Base-by-base conservation (phyloP, 1,140 invertebrate species). In the Lepidurus couesii region DNA sequence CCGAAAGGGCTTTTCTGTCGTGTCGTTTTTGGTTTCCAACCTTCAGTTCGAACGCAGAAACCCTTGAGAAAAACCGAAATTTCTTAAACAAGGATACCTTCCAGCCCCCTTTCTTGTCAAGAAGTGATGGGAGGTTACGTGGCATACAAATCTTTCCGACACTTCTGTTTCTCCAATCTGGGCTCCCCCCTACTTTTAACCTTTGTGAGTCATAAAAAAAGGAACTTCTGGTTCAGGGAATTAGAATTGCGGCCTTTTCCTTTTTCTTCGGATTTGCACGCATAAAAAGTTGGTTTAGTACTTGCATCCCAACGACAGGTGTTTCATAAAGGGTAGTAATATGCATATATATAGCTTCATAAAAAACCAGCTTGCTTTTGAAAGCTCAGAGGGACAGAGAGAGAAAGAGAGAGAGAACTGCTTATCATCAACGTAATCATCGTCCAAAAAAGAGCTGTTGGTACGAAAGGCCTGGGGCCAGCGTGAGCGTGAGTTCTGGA, bases 41-140 rank as follows among this genome's bases (percentile, higher is more conserved):
- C 53, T n/a, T 65, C 16, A 65, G 53, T 21, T n/a, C 53, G 16
- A 65, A 65, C 53, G 53, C 53, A 7, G 3, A 65, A 65, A 65
- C 47, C 47, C 11, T 21, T 21, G 13, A 13, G 53, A 65, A 65
- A 65, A 65, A 21, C 0, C 53, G 21, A 65, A 65, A 65, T 65
- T 65, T 65, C 21, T 65, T 13, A 65, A 65, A 65, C 16, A 21
- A 65, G 53, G 53, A 21, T 65, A 16, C 53, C 53, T 65, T 65
- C 16, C 6, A 65, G 21, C 8, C 53, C 53, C 53, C 53, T 7
- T 65, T 65, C n/a, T 65, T 65, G 53, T 65, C 53, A 65, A 65
- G 53, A 65, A 65, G 53, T 65, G 53, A 65, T 65, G 53, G 53
- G 53, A 65, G 53, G 53, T 65, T 65, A 65, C 53, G 53, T 65